Evolutionary conservation across 2,797 vertebrate genomes (phyloP).

Genomic region (Myotis myotis): DNA sequence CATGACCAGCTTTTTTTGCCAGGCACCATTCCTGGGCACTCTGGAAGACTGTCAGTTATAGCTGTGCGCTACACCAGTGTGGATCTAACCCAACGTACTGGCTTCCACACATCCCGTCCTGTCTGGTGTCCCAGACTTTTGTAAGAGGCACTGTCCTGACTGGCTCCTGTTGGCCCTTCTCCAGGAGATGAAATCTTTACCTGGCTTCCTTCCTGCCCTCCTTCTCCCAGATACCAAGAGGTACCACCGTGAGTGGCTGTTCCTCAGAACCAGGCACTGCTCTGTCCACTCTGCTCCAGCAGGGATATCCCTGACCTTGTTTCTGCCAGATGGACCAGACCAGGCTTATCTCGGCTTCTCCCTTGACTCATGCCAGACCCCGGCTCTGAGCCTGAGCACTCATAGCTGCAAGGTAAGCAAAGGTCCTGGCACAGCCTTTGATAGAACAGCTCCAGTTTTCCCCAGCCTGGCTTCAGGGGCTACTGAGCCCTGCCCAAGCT

Average conservation of each 20-base stretch:
- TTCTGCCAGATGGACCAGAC: not conserved
- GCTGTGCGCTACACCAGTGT: not conserved
- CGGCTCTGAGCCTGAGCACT: not conserved
- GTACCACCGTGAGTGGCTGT: not conserved
- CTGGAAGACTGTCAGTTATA: not conserved
- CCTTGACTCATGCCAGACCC: not conserved
- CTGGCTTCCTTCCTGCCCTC: not conserved
- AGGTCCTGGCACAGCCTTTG: not conserved
- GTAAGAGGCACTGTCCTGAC: not conserved
- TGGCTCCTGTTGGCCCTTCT: not conserved
- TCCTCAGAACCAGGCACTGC: not conserved
- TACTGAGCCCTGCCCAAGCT: not conserved
- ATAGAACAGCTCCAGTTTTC: not conserved
- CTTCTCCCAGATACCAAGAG: not conserved
- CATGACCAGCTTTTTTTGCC: not conserved
- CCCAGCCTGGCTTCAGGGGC: not conserved
- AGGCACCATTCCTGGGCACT: not conserved
- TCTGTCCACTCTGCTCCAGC: not conserved
- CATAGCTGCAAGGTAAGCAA: not conserved
- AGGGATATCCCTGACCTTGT: not conserved
- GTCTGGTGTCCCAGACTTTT: not conserved
- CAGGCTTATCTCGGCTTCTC: not conserved
- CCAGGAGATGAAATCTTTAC: not conserved
- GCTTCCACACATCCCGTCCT: not conserved
- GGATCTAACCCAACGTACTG: not conserved